Evolutionary conservation across 2,888 invertebrate species (phyloP), one percentile per base, ranked within the genome.

Genomic region (Cephus nigrinus): DNA sequence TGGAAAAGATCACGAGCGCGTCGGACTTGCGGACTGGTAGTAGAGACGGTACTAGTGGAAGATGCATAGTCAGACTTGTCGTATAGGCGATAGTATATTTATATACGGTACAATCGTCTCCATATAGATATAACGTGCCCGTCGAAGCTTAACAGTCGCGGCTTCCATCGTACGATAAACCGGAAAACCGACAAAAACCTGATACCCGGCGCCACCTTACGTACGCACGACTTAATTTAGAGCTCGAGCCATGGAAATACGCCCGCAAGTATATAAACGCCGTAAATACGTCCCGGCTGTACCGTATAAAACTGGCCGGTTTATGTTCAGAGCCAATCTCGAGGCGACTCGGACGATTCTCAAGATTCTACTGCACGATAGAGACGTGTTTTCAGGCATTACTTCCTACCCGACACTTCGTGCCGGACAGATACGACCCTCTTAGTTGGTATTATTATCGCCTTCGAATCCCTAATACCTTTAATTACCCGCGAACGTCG

Each of bases 371-470:
- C 84, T 81, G 81, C 85, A 85, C 88, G 91, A 91, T 91, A 91
- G 90, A 91, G 91, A 90, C 90, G 88, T 91, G 91, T 88, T 91
- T 90, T 90, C 89, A 88, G 87, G 90, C 75, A 75, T 77, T 77
- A 77, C 75, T 72, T 78, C 78, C 72, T 30, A 72, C 75, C 71
- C 78, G 36, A 78, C 75, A 90, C 88, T 89, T 87, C 86, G 81
- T 84, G 86, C 86, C 86, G 88, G 90, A 91, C 90, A 90, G 89
- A 87, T 90, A 90, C 89, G 88, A 87, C 86, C 88, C 55, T 88
- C 87, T 90, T 89, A 89, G 88, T 86, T 84, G 87, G 86, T 84
- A 84, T 86, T 89, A 89, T 89, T 88, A 88, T 87, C 83, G 86
- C 82, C 83, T 82, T 75, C 71, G n/a, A 75, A 30, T 32, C 36